These are phyloP conservation scores for Trichechus manatus DNA, from an alignment of 2,113 vertebrate species.

Conservation along the genomic window DNA sequence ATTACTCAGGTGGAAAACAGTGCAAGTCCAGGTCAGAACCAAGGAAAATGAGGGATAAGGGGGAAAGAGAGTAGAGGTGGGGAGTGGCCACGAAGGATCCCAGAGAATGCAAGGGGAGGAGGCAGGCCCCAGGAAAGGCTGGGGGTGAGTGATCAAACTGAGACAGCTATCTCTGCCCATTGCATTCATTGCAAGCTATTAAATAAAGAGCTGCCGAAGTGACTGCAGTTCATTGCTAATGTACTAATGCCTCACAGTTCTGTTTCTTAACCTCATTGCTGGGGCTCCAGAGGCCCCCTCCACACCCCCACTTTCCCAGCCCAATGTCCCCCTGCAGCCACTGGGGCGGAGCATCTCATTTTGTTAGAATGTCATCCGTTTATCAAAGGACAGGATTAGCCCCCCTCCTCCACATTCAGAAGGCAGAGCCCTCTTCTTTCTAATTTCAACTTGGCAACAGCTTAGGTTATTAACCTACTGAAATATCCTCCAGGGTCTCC, in stretches of 20 bases:
- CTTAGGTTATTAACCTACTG: constrained; percentile 84
- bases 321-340: constrained; percentile 70
- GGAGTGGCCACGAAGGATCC: background rate
- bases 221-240: constrained; percentile 88
- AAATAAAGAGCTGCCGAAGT: constrained; percentile 87
- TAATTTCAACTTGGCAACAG: constrained; percentile 79
- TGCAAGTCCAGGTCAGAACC: background rate
- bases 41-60: background rate
- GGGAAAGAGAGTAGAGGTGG: background rate
- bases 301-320: constrained; percentile 63
- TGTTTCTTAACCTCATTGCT: constrained; percentile 89
- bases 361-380: constrained; percentile 90
- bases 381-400: constrained; percentile 88
- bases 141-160: constrained; percentile 86
- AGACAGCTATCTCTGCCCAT: constrained; percentile 86
- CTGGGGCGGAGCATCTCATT: constrained; percentile 84
- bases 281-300: constrained; percentile 84
- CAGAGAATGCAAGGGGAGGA: background rate
- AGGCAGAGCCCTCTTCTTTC: constrained; percentile 74
- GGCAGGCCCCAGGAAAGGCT: background rate
- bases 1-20: background rate
- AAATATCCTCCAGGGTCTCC: constrained; percentile 68
- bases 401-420: constrained; percentile 68
- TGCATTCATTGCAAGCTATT: constrained; percentile 84
- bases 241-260: constrained; percentile 87